phyloP scores from a whole-genome alignment of 2,113 vertebrate genomes.

The Parus major region DNA sequence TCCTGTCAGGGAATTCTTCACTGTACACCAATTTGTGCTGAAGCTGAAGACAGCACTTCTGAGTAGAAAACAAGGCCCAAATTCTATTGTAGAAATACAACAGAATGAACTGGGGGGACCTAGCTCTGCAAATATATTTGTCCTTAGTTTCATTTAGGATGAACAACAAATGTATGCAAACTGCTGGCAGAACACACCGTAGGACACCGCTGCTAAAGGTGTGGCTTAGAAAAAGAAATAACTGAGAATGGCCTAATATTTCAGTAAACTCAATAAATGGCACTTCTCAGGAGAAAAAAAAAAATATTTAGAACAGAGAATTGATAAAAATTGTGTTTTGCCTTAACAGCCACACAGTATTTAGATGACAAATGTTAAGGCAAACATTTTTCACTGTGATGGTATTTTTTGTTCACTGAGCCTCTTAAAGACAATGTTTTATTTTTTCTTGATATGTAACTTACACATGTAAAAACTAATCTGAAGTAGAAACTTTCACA shows the following conservation, averaged over 20 bases:
- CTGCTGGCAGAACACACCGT: neutral
- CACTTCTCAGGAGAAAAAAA: neutral
- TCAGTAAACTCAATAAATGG: neutral
- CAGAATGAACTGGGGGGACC: accelerated
- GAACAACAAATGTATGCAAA: neutral
- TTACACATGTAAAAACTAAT: neutral
- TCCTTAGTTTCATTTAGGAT: neutral
- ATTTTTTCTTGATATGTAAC: neutral
- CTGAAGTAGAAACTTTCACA: neutral
- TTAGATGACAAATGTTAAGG: neutral
- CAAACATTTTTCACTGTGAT: neutral
- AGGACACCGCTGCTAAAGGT: neutral
- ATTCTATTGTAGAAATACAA: neutral
- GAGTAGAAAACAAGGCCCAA: neutral
- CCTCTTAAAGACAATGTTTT: neutral
- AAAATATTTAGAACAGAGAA: neutral
- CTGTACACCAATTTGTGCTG: neutral
- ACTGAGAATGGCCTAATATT: neutral
- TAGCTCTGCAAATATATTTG: neutral
- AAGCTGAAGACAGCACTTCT: neutral
- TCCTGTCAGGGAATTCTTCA: neutral
- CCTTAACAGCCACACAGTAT: neutral
- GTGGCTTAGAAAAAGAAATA: neutral
- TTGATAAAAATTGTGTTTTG: neutral
- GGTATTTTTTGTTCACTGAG: neutral